Evolutionary conservation across 2,113 vertebrate species (phyloP), one percentile per base, ranked within the genome.

Genomic region (Charadrius vociferus): DNA sequence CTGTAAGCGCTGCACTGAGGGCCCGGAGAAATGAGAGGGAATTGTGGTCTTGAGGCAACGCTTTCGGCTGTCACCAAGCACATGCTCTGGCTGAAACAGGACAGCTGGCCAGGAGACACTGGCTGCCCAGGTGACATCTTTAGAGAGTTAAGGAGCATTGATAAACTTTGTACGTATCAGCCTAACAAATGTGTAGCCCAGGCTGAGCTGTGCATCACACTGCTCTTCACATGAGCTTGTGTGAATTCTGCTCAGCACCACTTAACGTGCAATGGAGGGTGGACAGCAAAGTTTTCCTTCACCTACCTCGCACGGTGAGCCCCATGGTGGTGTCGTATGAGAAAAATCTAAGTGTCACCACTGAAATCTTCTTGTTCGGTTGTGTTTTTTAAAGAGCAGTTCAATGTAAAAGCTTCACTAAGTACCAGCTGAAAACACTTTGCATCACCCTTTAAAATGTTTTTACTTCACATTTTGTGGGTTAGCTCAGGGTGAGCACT

Each of bases 401-500:
- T 74, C 56, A 45, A 49, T 52, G 36, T 61, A 62, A 90, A 93
- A 84, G 49, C 16, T 16, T 15, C 14, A 9, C 37, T 72, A 52
- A 3, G 2, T 49, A 90, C 63, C 79, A 94, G 73, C 70, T 95
- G 89, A 96, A 91, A 94, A 81, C 29, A 80, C 52, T 91, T 83
- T n/a, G 78, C 62, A 79, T 80, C 27, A 58, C 26, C n/a, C 78
- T 83, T 84, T 77, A 63, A 88, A 86, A 89, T 32, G 26, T 16
- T 96, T 86, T 74, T 45, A 67, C 39, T 87, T 77, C 72, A 61
- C 27, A 52, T 92, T 82, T 67, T 79, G 63, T 34, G 83, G 92
- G 52, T 78, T 93, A 90, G 61, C 36, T 56, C 27, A 82, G 77
- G 73, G 47, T 66, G 20, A 83, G 63, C 14, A 36, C 49, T 88